Conservation (phyloP, 2,113 vertebrate genomes). For the Apaloderma vittatum region DNA sequence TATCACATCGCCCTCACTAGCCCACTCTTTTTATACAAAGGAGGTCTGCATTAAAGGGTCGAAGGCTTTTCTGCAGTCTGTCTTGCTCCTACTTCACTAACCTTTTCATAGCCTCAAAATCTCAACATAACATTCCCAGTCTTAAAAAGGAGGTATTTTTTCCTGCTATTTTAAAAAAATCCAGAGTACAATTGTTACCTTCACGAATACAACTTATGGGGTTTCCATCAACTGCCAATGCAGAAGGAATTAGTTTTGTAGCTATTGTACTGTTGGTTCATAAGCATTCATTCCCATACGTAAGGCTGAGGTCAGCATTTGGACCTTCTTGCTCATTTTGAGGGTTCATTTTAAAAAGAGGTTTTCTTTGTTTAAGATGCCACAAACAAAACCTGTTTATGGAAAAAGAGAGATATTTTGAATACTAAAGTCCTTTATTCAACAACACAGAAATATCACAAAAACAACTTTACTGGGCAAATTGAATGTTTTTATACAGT, state of each 20-base stretch:
- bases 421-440: constrained; percentile 91
- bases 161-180: background rate
- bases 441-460: constrained; percentile 91
- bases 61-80: background rate
- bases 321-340: constrained; percentile 13
- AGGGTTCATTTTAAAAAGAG: constrained; percentile 42
- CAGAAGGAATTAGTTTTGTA: constrained; percentile 38
- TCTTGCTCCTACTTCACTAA: constrained; percentile 4
- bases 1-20: background rate
- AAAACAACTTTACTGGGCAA: constrained; percentile 90
- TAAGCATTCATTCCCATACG: constrained; percentile 40
- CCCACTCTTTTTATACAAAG: background rate
- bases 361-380: constrained; percentile 67
- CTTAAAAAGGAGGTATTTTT: background rate
- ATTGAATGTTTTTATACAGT: constrained; percentile 86
- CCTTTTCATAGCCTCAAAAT: background rate
- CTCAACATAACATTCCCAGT: background rate
- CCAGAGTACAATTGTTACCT: background rate
- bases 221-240: constrained; percentile 1
- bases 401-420: constrained; percentile 85
- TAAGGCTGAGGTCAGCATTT: constrained; percentile 29
- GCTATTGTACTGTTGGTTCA: constrained; percentile 16
- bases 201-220: constrained; percentile 11
- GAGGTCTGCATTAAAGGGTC: background rate
- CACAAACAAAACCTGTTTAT: constrained; percentile 79